Base-by-base conservation (phyloP, 1,140 invertebrate species). In the Saccostrea cuccullata region DNA sequence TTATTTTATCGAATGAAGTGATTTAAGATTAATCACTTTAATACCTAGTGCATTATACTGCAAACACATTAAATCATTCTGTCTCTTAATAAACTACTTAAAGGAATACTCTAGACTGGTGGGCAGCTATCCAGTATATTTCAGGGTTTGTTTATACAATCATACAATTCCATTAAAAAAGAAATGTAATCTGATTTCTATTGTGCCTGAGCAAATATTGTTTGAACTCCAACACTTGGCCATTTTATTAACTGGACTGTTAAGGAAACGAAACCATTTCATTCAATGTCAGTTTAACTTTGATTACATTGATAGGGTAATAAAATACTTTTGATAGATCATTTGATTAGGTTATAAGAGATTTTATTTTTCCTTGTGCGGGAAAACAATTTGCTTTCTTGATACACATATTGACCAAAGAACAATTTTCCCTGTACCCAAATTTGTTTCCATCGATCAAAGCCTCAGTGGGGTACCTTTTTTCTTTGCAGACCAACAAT, bases 131-230 rank as follows among this genome's bases (percentile, higher is more conserved):
- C 70, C 70, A 77, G 47, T 47, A 77, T 30, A 15, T 77, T 77
- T 36, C 17, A 12, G 47, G 47, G 30, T 12, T 73, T 17, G 26
- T 73, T 73, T 73, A 26, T 73, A 73, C 13, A 36, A 73, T 73
- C 60, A n/a, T 67, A 67, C 60, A 67, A 67, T 67, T 20, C 26
- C 2, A 77, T 36, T 77, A 11, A 30, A 77, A 77, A 77, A 77
- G 70, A 77, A 77, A 77, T 77, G 15, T 77, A 77, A 77, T 77
- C 70, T 77, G 15, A 30, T 77, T 77, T 77, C 70, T 77, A 77
- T 30, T 77, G 70, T 40, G 30, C 70, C 30, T 77, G 26, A 77
- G 70, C 15, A 77, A 77, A 77, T 77, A 30, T 26, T 36, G 23
- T 77, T 26, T 36, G n/a, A 77, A 77, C 70, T 77, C 12, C 30